These are phyloP conservation scores for Pseudopipra pipra DNA, from an alignment of 2,113 vertebrate species.

Conservation along the genomic window DNA sequence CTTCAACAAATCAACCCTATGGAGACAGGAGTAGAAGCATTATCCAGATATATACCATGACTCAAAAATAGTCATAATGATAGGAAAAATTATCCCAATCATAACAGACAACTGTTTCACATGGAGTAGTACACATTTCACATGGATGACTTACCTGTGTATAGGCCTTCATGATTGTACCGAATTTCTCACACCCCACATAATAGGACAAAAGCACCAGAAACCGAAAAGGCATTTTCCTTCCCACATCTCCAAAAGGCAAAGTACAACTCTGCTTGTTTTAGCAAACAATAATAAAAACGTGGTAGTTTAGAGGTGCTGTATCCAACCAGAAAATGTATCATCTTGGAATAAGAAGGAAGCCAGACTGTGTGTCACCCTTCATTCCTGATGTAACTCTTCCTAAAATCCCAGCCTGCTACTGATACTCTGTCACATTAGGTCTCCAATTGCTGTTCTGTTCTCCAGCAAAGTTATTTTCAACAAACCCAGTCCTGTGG, in stretches of 20 bases:
- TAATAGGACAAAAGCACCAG: not conserved
- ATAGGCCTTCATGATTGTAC: not conserved
- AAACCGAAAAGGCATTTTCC: not conserved
- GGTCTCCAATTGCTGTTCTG: not conserved
- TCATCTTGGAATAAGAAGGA: not conserved
- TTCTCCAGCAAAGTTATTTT: not conserved
- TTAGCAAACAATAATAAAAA: not conserved
- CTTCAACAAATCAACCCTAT: not conserved
- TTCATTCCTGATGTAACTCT: not conserved
- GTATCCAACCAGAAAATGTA: not conserved
- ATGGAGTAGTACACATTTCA: not conserved
- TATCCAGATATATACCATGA: conserved; percentile 26
- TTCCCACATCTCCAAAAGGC: not conserved
- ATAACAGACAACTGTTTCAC: conserved; percentile 13
- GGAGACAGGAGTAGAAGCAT: not conserved
- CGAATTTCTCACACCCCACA: not conserved
- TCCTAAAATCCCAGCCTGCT: not conserved
- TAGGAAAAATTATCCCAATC: not conserved
- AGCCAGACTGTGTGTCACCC: not conserved
- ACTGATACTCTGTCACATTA: not conserved
- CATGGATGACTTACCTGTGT: conserved; percentile 10
- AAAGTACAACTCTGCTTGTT: not conserved
- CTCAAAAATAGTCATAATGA: not conserved
- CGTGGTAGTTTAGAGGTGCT: not conserved
- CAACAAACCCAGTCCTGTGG: not conserved